Percentiles rank a stretch among this genome's conserved stretches.
Evolutionary conservation across 2,888 invertebrate genomes (phyloP).

Genomic region (Pseudoips prasinana): DNA sequence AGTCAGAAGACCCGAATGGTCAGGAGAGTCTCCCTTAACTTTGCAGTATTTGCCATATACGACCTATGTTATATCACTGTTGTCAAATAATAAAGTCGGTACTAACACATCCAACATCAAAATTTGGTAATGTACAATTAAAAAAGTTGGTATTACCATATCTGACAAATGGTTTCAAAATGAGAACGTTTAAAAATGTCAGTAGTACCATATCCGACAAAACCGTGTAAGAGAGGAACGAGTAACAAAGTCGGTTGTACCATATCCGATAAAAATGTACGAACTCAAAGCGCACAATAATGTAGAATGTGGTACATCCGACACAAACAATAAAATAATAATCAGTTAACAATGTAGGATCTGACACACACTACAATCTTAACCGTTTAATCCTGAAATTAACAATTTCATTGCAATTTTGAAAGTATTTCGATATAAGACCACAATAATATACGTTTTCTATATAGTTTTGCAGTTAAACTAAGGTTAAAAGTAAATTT

Average conservation of each 20-base stretch:
- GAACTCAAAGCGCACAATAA: not conserved
- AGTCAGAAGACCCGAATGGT: too few species aligned
- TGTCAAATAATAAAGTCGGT: not conserved
- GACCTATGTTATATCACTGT: not conserved
- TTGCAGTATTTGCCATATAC: not conserved
- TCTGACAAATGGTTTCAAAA: not conserved
- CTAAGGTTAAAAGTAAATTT: too few species aligned
- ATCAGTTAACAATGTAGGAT: not conserved
- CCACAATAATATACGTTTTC: too few species aligned
- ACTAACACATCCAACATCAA: not conserved
- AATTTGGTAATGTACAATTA: not conserved
- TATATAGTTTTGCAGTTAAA: too few species aligned
- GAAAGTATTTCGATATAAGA: too few species aligned
- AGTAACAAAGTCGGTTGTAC: not conserved
- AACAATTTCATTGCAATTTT: too few species aligned
- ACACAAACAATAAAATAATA: not conserved
- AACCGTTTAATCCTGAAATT: not conserved
- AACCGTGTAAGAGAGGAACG: not conserved
- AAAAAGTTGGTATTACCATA: not conserved
- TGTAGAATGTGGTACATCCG: conserved; percentile 6
- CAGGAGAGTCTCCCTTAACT: not conserved
- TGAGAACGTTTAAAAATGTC: not conserved
- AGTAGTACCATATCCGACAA: not conserved
- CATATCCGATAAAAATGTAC: not conserved
- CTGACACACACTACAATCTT: not conserved